Evolutionary conservation across 2,113 vertebrate species (phyloP).

Genomic region (Uropsilus gracilis): DNA sequence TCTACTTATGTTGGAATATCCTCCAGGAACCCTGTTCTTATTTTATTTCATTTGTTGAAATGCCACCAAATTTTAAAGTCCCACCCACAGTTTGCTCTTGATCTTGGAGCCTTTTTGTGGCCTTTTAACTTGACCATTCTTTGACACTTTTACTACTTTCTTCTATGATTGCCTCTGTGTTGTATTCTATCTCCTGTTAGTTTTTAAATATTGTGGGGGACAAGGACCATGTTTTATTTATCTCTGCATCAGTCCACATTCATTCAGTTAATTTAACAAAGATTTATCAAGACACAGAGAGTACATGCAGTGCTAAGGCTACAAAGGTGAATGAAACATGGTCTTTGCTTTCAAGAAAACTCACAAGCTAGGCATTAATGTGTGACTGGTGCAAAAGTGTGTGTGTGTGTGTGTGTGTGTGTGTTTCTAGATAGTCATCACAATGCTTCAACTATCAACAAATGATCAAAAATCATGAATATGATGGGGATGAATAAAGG

Average conservation of each 20-base stretch:
- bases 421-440: neutral
- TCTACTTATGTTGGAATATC: neutral
- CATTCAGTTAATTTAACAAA: slow-evolving; percentile 67
- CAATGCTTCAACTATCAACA: slow-evolving; percentile 13
- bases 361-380: neutral
- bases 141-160: slow-evolving; percentile 49
- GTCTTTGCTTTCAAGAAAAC: neutral
- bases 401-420: neutral
- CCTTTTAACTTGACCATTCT: slow-evolving; percentile 35
- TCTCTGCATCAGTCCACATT: slow-evolving; percentile 19
- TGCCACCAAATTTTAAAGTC: neutral
- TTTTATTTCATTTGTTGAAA: slow-evolving; percentile 27
- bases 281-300: slow-evolving; percentile 44
- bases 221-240: slow-evolving; percentile 52
- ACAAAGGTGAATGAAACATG: slow-evolving; percentile 12
- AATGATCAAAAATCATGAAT: slow-evolving; percentile 9
- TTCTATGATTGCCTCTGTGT: slow-evolving; percentile 57
- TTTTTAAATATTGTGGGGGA: slow-evolving; percentile 48
- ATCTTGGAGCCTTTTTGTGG: slow-evolving; percentile 25
- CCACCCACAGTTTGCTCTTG: neutral
- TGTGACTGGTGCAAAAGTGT: neutral
- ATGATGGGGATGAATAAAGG: neutral
- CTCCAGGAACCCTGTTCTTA: neutral
- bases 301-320: neutral
- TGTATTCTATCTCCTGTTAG: slow-evolving; percentile 52